phyloP scores from a whole-genome alignment of 2,113 vertebrate species.

The Prionailurus bengalensis region DNA sequence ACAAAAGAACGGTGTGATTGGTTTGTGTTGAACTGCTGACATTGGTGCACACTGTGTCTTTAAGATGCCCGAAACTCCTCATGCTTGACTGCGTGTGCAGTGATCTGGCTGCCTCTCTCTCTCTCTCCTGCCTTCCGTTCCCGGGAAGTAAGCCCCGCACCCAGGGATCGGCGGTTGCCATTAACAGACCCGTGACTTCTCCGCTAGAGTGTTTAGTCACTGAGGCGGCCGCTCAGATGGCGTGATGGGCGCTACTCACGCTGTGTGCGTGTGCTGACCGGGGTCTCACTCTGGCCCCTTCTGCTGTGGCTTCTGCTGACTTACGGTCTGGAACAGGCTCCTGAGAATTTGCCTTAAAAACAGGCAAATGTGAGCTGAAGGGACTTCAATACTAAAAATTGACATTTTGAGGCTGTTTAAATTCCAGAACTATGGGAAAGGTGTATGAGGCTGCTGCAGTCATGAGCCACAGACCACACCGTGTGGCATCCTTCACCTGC shows the following conservation, averaged over 20 bases:
- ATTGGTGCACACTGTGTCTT: fast-evolving
- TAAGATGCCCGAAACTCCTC: neutral
- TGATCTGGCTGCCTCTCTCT: neutral
- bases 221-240: neutral
- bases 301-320: neutral
- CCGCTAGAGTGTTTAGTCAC: neutral
- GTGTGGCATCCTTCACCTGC: neutral
- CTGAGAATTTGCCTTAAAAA: neutral
- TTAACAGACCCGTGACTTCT: neutral
- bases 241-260: fast-evolving
- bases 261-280: fast-evolving
- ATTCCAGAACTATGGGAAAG: neutral
- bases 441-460: neutral
- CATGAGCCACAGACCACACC: too few species aligned
- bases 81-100: neutral
- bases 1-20: neutral
- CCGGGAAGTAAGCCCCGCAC: neutral
- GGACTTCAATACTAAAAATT: neutral
- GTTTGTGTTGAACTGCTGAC: neutral
- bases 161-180: neutral
- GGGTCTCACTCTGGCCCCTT: neutral
- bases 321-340: neutral
- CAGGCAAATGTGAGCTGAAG: neutral
- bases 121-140: neutral
- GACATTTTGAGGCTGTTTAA: neutral